A percentile compares a stretch with the other conserved stretches of the same genome.
These are phyloP conservation scores for Orgyia antiqua DNA, from an alignment of 2,888 invertebrate species.

Conservation along the genomic window DNA sequence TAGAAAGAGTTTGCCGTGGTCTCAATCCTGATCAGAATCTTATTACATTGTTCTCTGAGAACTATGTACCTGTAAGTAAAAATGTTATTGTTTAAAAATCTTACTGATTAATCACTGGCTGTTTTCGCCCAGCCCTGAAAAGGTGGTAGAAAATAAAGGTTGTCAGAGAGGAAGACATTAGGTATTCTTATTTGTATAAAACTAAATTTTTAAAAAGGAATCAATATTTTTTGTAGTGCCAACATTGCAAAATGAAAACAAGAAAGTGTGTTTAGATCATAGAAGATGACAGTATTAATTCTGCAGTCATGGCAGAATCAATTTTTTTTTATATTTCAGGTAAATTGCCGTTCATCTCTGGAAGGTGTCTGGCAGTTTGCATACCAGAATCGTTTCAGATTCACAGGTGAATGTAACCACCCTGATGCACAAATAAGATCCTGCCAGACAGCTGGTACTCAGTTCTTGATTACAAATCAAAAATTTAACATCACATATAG, in stretches of 20 bases:
- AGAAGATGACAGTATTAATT: too few species aligned
- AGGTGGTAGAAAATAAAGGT: too few species aligned
- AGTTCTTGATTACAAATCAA: conserved; percentile 96
- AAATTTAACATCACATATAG: conserved; percentile 97
- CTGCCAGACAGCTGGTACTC: conserved; percentile 97
- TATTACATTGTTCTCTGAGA: conserved; percentile 92
- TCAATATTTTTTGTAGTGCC: too few species aligned
- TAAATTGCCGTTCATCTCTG: conserved; percentile 93
- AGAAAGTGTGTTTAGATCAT: too few species aligned
- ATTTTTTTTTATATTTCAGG: conserved; percentile 38
- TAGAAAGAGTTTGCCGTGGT: conserved; percentile 86
- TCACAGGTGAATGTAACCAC: conserved; percentile 94
- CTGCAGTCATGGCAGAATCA: neutral
- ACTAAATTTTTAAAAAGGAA: too few species aligned
- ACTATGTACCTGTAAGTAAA: conserved; percentile 85
- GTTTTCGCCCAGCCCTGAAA: too few species aligned
- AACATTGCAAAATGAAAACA: too few species aligned
- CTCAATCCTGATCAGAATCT: conserved; percentile 88
- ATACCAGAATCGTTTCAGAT: conserved; percentile 92
- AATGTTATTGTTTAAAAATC: too few species aligned
- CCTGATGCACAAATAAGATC: conserved; percentile 94
- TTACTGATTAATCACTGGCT: too few species aligned
- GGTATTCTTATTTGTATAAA: too few species aligned
- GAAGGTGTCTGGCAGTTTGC: conserved; percentile 99
- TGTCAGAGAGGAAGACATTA: too few species aligned